phyloP scores from a whole-genome alignment of 2,797 vertebrate species.

The Anabas testudineus region DNA sequence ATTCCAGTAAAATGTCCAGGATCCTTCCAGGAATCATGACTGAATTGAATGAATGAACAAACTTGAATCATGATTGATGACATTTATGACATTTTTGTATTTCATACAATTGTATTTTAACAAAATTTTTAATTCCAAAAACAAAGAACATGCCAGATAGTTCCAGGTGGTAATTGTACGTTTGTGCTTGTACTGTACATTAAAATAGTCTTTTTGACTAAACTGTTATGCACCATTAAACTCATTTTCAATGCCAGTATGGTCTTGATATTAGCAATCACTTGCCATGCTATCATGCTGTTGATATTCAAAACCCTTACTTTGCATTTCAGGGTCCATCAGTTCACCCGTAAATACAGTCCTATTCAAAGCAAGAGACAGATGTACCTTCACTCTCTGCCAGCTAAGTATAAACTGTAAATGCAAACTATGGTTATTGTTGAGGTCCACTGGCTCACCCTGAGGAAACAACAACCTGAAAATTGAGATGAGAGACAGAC shows the following conservation, averaged over 20 bases:
- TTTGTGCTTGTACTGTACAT: conserved; percentile 9
- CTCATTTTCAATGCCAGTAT: neutral
- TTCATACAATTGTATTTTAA: too few relatives aligned
- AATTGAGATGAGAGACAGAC: conserved; percentile 7
- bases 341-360: conserved; percentile 21
- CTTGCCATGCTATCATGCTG: conserved; percentile 32
- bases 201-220: conserved; percentile 19
- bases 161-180: neutral
- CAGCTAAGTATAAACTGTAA: conserved; percentile 44
- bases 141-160: neutral
- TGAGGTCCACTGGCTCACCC: conserved; percentile 22
- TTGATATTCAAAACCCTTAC: conserved; percentile 50
- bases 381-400: conserved; percentile 3
- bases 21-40: too few relatives aligned
- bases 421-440: conserved; percentile 54
- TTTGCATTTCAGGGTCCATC: conserved; percentile 51
- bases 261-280: conserved; percentile 23
- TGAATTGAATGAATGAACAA: too few relatives aligned
- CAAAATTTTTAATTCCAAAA: neutral
- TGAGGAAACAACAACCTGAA: conserved; percentile 19
- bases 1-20: too few relatives aligned
- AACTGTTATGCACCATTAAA: conserved; percentile 47
- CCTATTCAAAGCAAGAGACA: conserved; percentile 41
- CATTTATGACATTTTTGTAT: too few relatives aligned
- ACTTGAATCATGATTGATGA: too few relatives aligned